Conservation (phyloP, 2,888 invertebrate genomes). For the Diplolepis rosae region DNA sequence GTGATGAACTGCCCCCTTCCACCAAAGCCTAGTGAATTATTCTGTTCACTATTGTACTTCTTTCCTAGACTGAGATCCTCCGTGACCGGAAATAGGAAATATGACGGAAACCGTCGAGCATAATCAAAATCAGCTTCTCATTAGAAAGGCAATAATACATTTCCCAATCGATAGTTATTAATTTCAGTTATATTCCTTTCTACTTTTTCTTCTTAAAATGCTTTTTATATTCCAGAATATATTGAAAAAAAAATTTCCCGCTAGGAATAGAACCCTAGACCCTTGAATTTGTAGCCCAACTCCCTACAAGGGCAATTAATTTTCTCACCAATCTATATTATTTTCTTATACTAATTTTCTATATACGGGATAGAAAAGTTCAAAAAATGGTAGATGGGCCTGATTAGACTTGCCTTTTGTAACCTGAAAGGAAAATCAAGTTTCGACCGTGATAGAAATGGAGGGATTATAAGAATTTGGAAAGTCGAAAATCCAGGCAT, state of each 20-base stretch:
- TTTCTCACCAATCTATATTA: too few species aligned
- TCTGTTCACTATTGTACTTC: neutral
- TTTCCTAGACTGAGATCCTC: neutral
- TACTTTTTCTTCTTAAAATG: too few species aligned
- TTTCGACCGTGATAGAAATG: neutral
- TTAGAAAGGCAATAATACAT: neutral
- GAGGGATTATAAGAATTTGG: neutral
- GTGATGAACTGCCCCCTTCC: neutral
- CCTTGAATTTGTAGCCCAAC: neutral
- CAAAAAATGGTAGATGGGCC: too few species aligned
- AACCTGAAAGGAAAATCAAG: neutral
- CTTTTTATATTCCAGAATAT: too few species aligned
- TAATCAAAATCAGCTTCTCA: constrained; percentile 36
- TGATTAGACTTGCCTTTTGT: too few species aligned
- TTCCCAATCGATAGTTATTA: too few species aligned
- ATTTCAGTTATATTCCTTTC: too few species aligned
- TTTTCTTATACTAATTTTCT: too few species aligned
- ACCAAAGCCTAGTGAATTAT: constrained; percentile 4
- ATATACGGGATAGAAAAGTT: too few species aligned
- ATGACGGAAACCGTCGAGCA: constrained; percentile 42
- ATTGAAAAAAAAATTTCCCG: neutral
- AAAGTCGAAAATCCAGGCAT: neutral
- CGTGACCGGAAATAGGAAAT: constrained; percentile 52
- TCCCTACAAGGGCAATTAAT: neutral
- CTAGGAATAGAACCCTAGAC: neutral